Evolutionary conservation across 2,797 vertebrate species (phyloP), one percentile per base, ranked within the genome.

Genomic region (Micropoecilia bifurca): DNA sequence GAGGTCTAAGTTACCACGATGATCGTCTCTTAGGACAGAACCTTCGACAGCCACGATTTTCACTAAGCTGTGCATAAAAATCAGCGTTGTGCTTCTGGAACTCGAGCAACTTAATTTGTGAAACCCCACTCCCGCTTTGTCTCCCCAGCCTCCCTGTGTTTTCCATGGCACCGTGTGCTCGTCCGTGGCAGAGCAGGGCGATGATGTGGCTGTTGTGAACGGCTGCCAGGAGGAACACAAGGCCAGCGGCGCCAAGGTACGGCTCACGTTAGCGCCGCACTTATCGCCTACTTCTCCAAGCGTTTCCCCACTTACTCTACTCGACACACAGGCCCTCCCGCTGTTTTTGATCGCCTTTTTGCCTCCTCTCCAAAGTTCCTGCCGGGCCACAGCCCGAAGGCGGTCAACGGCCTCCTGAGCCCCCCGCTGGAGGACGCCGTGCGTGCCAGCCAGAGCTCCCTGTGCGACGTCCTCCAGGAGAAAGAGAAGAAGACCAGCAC

Each of bases 401-500:
- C 96, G 2, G 96, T 96, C 76, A 99, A 99, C 0, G 98, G 98
- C 0, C 97, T 99, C 71, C 81, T 99, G 83, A 97, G 96, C 78
- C 97, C 97, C 14, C 97, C 96, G 0, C 93, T 95, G 46, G 97
- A 98, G 80, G 97, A 98, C 68, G 96, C 96, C 4, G 95, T 98
- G 55, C 96, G 95, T 89, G 97, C 96, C 68, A 99, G 98, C 88
- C 98, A 98, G 87, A 98, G 96, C 2, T 99, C 98, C 0, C 91
- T 99, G 72, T 98, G 97, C 1, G 98, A 99, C 88, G 98, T 97
- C 91, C 93, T 99, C 71, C 98, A 99, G 90, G 98, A 98, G 90
- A 96, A 96, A 80, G 95, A 96, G 48, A 98, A 98, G 80, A 96
- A 97, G 74, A 97, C 97, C 89, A 95, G 95, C 0, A 96, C 97